Evolutionary conservation across 2,113 vertebrate species (phyloP), one percentile per base, ranked within the genome.

Genomic region (Myanophis thanlyinensis): DNA sequence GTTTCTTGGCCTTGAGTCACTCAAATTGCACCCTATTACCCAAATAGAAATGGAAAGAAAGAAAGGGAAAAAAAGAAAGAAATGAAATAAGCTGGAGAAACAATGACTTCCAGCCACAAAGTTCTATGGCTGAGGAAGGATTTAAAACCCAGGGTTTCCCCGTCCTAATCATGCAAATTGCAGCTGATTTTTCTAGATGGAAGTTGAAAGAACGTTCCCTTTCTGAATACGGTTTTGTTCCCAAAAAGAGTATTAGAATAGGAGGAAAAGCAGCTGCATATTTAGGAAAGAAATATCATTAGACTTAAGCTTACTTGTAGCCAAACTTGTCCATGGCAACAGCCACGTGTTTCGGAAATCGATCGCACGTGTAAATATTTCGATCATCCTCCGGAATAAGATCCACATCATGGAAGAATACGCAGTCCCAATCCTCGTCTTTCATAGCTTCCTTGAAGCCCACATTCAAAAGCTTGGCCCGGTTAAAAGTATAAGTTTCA

Each of bases 321-420:
- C 98, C 97, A 47, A 98, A 98, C 95, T 98, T 98, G 97, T 98
- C 97, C 96, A 98, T 98, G 94, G 98, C 98, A 59, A 98, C 96
- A 51, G 98, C 98, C 0, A 97, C 98, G 12, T 98, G 98, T 62
- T 98, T 98, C 20, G 98, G 98, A 94, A 98, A 97, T 91, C 92
- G 49, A 94, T 98, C 97, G 2, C 98, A 98, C 30, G 94, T 85
- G 90, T 98, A 98, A 0, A 95, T 93, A 95, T 98, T 98, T 91
- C 97, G 97, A 86, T 98, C 98, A 1, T 98, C 98, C 93, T 98
- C 98, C 0, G 98, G 98, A 84, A 98, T 98, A 12, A 98, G 97
- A 94, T 98, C 98, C 46, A 98, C 98, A 0, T 98, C 98, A 0
- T 98, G 98, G 95, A 98, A 98, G 96, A 98, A 98, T 80, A 98